Percentiles rank a stretch among this genome's conserved stretches.
Evolutionary conservation across 2,113 vertebrate species (phyloP).

Genomic region (Rissa tridactyla): DNA sequence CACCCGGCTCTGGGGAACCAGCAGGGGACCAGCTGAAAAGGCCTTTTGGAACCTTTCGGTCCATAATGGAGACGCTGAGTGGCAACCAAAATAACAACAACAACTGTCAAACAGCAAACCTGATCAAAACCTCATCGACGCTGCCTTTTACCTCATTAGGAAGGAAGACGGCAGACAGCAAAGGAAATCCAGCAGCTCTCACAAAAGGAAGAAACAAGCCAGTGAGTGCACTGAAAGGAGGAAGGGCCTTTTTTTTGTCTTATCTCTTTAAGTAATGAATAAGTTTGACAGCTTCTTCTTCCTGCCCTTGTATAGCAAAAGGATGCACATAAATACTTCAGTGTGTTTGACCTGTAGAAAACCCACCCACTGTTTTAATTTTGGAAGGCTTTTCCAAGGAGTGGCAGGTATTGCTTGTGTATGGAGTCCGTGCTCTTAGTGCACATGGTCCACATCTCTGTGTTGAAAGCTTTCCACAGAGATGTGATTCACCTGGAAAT

Average conservation of each 20-base stretch:
- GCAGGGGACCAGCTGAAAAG: constrained; percentile 80
- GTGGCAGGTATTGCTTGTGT: background rate
- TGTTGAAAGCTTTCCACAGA: background rate
- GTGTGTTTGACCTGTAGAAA: background rate
- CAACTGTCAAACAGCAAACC: constrained; percentile 70
- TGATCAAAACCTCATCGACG: constrained; percentile 70
- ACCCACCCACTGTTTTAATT: background rate
- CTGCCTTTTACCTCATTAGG: constrained; percentile 82
- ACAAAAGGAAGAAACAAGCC: constrained; percentile 86
- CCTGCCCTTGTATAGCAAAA: background rate
- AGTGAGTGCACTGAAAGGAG: constrained; percentile 76
- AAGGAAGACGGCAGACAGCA: constrained; percentile 81
- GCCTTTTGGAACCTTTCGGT: constrained; percentile 91
- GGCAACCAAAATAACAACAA: constrained; percentile 96
- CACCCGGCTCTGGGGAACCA: constrained; percentile 39
- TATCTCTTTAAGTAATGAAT: background rate
- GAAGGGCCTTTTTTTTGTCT: background rate
- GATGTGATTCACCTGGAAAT: background rate
- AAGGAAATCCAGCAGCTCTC: constrained; percentile 71
- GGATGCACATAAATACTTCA: background rate
- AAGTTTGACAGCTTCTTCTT: background rate
- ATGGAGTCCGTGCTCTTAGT: background rate
- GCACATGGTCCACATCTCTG: background rate
- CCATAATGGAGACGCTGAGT: constrained; percentile 95
- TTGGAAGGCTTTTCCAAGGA: background rate